phyloP scores from a whole-genome alignment of 2,888 invertebrate genomes.

The Portevinia maculata region DNA sequence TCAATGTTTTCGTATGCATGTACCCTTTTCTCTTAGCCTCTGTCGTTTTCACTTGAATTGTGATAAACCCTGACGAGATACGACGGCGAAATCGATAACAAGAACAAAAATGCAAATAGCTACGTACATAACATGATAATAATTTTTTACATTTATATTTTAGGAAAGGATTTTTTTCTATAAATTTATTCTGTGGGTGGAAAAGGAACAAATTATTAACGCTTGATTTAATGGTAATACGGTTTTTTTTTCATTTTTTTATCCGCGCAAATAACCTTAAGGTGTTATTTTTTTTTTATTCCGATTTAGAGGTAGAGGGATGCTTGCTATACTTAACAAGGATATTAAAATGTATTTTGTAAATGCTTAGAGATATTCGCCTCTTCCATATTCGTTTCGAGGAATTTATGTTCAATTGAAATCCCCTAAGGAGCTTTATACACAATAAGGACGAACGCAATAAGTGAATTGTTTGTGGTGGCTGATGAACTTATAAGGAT shows the following conservation, averaged over 20 bases:
- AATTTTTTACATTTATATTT: constrained; percentile 34
- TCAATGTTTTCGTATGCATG: constrained; percentile 29
- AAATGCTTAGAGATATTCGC: constrained; percentile 59
- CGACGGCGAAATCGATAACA: constrained; percentile 62
- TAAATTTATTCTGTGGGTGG: constrained; percentile 5
- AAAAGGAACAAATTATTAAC: constrained; percentile 45
- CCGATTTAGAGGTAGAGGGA: constrained; percentile 20
- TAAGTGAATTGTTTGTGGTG: constrained; percentile 61
- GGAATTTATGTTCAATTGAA: constrained; percentile 68
- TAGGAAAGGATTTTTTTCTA: constrained; percentile 58
- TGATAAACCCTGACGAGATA: constrained; percentile 77
- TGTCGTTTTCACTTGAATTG: constrained; percentile 77
- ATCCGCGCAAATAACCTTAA: constrained; percentile 76
- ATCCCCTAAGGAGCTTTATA: constrained; percentile 74
- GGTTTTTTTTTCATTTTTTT: constrained; percentile 25
- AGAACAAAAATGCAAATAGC: constrained; percentile 63
- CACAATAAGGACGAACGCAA: constrained; percentile 60
- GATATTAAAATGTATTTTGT: constrained; percentile 69
- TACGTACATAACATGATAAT: constrained; percentile 56
- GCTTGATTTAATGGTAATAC: constrained; percentile 72
- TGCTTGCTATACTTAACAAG: constrained; percentile 43
- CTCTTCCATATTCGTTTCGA: constrained; percentile 37
- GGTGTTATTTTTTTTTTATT: constrained; percentile 71
- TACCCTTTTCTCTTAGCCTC: constrained; percentile 12
- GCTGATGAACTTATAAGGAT: constrained; percentile 58